Evolutionary conservation across 23 tunicate species (phyloP), one percentile per base, ranked within the genome.

Genomic region (Clavelina lepadiformis): DNA sequence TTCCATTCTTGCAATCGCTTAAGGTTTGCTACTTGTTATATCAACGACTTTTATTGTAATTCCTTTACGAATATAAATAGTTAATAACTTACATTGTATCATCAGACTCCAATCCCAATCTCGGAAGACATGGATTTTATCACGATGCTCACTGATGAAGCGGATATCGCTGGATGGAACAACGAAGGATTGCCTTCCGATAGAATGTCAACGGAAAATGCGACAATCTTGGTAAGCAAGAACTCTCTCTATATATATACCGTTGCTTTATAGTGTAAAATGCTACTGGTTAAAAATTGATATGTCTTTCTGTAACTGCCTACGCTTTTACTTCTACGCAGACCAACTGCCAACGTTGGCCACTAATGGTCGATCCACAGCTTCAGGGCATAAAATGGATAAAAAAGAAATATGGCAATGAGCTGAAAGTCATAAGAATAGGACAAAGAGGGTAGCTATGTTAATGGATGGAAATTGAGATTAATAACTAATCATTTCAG

Each of bases 371-470:
- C 0, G 98, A 91, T 73, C 98, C 98, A 1, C 98, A 91, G 37
- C 82, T 91, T 2, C 98, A 91, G 54, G 98, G 98, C 15, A 77
- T 91, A 20, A 91, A 91, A 35, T 91, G 98, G 98, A 91, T 91
- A 32, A 91, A 91, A 73, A 91, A 83, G 37, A 91, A 91, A 73
- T 91, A 82, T 57, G 86, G 86, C 31, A 32, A 15, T 13, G 92
- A 83, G 29, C 62, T 91, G 55, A 82, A 91, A 52, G 86, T 81
- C 28, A 57, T 91, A 2, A 68, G 98, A 15, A 73, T 91, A 32
- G 98, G 98, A 50, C 85, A 91, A 33, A 91, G 82, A 77, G 98
- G 98, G 97, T 89, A 21, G 3, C 47, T n/a, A n/a, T 28, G 0
- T 8, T 24, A n/a, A n/a, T n/a, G n/a, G n/a, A n/a, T n/a, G n/a